Evolutionary conservation across 2,888 invertebrate species (phyloP).

Genomic region (Pediacus dermestoides): DNA sequence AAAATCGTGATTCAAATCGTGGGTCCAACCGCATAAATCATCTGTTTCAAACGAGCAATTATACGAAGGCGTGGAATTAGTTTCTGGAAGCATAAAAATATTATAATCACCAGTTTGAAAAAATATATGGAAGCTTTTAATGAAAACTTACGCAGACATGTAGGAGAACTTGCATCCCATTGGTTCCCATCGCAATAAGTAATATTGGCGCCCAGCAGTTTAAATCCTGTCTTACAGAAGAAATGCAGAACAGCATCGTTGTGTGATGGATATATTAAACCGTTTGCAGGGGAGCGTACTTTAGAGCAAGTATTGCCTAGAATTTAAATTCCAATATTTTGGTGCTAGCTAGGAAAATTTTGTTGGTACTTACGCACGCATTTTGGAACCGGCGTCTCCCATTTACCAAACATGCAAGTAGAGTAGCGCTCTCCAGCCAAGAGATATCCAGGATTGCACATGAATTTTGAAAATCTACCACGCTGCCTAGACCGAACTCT

Average conservation of each 20-base stretch:
- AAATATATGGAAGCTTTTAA: too few species aligned
- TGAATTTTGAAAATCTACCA: conserved; percentile 57
- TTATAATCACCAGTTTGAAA: background rate
- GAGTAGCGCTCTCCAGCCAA: conserved; percentile 68
- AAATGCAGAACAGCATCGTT: conserved; percentile 59
- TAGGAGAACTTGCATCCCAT: conserved; percentile 69
- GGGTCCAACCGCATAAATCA: conserved; percentile 74
- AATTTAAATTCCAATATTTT: background rate
- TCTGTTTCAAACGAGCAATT: conserved; percentile 66
- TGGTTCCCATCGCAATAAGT: conserved; percentile 68
- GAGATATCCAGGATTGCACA: conserved; percentile 58
- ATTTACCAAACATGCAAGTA: conserved; percentile 66
- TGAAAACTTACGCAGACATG: conserved; percentile 58
- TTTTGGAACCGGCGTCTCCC: conserved; percentile 66
- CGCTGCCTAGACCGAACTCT: conserved; percentile 45
- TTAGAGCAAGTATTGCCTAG: conserved; percentile 60
- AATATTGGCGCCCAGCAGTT: conserved; percentile 56
- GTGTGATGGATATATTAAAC: conserved; percentile 52
- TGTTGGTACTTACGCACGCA: conserved; percentile 69
- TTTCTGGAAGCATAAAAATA: background rate
- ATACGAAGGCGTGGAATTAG: conserved; percentile 44
- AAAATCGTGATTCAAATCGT: conserved; percentile 67
- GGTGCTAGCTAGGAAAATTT: background rate
- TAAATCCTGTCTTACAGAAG: conserved; percentile 64
- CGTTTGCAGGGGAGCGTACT: conserved; percentile 52